Percentiles rank a stretch among this genome's conserved stretches.
phyloP scores from a whole-genome alignment of 2,113 vertebrate genomes.

The Prunella himalayana region DNA sequence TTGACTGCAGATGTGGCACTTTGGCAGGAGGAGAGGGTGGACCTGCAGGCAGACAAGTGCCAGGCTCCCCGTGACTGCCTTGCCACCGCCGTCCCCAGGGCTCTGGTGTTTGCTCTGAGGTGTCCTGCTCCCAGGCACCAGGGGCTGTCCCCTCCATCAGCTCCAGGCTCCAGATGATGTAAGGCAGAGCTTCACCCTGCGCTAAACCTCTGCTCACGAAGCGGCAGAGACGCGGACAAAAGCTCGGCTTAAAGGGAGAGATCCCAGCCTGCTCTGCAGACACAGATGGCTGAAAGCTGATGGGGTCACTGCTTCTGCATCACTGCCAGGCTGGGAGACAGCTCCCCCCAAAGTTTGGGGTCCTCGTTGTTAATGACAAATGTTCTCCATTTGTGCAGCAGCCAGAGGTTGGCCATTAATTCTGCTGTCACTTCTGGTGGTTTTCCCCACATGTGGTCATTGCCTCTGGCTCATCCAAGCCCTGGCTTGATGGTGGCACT shows the following conservation, averaged over 20 bases:
- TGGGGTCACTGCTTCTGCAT: background rate
- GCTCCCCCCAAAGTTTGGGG: conserved; percentile 17
- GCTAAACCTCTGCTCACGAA: background rate
- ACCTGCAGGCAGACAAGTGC: conserved; percentile 56
- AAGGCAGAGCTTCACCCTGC: conserved; percentile 7
- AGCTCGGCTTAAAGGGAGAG: background rate
- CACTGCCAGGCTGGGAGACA: background rate
- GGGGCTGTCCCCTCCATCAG: conserved; percentile 26
- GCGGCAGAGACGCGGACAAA: background rate
- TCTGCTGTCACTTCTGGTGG: conserved; percentile 10
- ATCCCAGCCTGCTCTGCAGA: background rate
- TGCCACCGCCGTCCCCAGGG: background rate
- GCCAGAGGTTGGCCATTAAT: conserved; percentile 20
- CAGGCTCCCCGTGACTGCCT: conserved; percentile 16
- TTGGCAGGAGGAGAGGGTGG: conserved; percentile 58
- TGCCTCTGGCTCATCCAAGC: background rate
- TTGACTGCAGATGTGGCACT: conserved; percentile 63
- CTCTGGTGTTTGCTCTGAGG: conserved; percentile 11
- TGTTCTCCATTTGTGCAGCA: background rate
- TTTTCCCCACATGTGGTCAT: background rate
- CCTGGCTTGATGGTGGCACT: background rate
- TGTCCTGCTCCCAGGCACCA: background rate
- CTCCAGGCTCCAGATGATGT: conserved; percentile 28
- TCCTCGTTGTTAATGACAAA: background rate
- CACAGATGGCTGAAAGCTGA: conserved; percentile 9